Percentiles rank a stretch among this genome's conserved stretches.
These are phyloP conservation scores for Lepidochitona cinerea DNA, from an alignment of 2,888 invertebrate species.

Conservation along the genomic window DNA sequence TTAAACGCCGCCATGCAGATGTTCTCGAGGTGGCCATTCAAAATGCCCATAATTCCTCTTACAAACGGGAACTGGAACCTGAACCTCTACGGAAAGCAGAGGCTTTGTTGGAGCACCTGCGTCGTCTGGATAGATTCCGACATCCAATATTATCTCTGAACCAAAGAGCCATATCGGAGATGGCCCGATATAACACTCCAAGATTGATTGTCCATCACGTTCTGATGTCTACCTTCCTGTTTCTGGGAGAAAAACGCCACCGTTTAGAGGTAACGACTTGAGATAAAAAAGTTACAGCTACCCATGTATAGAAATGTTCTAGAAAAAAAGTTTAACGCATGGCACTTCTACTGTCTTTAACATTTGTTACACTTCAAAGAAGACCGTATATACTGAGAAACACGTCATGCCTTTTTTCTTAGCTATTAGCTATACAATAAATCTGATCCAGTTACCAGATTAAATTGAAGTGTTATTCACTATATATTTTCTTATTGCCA, in stretches of 20 bases:
- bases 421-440: too few relatives aligned
- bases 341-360: too few relatives aligned
- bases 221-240: conserved; percentile 46
- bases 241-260: conserved; percentile 43
- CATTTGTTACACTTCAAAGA: too few relatives aligned
- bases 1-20: conserved; percentile 31
- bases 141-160: conserved; percentile 42
- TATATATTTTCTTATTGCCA: too few relatives aligned
- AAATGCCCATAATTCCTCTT: conserved; percentile 33
- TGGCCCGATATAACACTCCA: conserved; percentile 47
- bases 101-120: conserved; percentile 16
- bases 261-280: conserved; percentile 32
- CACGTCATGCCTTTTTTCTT: too few relatives aligned
- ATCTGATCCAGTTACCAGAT: too few relatives aligned
- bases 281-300: too few relatives aligned
- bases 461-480: too few relatives aligned
- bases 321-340: too few relatives aligned
- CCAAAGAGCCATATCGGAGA: conserved; percentile 48
- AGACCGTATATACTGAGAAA: too few relatives aligned
- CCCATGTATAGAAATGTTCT: too few relatives aligned
- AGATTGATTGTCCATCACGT: conserved; percentile 40
- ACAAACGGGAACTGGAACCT: conserved; percentile 31
- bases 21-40: conserved; percentile 29
- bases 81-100: conserved; percentile 25
- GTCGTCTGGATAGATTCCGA: conserved; percentile 25